A percentile compares a stretch with the other conserved stretches of the same genome.
Conservation (phyloP, 2,797 vertebrate genomes). For the Argyrosomus regius region DNA sequence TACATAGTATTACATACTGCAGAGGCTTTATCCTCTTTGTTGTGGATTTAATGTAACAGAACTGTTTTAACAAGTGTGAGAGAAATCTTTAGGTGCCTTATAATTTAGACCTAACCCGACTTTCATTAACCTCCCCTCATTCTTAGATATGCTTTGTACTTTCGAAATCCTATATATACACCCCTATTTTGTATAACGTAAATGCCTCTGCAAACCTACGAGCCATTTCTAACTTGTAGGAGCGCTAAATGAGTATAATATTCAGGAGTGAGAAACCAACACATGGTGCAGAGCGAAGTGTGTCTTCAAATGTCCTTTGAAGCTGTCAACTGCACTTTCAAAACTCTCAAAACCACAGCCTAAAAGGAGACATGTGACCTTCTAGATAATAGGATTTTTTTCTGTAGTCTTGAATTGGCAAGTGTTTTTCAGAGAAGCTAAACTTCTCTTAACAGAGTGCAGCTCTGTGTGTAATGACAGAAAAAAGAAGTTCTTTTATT, state of each 20-base stretch:
- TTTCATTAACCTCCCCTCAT: not conserved
- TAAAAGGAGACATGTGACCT: conserved; percentile 75
- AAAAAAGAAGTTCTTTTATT: conserved; percentile 60
- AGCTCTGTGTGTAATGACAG: conserved; percentile 21
- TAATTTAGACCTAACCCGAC: not conserved
- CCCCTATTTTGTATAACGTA: not conserved
- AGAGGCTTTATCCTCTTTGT: not conserved
- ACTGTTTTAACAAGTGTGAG: not conserved
- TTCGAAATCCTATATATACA: not conserved
- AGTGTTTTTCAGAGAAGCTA: conserved; percentile 45
- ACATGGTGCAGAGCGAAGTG: conserved; percentile 54
- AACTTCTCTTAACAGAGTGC: conserved; percentile 29
- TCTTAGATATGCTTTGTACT: not conserved
- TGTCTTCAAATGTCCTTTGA: conserved; percentile 64
- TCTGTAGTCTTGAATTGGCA: conserved; percentile 54
- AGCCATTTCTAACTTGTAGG: conserved; percentile 42
- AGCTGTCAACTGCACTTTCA: conserved; percentile 67
- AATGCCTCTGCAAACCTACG: conserved; percentile 32
- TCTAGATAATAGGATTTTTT: conserved; percentile 67
- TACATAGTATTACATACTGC: not conserved
- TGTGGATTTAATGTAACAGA: not conserved
- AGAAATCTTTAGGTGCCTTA: not conserved
- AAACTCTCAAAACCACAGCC: conserved; percentile 75
- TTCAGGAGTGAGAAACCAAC: conserved; percentile 71
- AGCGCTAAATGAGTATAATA: conserved; percentile 43